Evolutionary conservation across 2,797 vertebrate genomes (phyloP), one percentile per base, ranked within the genome.

Genomic region (Austrolebias charrua): DNA sequence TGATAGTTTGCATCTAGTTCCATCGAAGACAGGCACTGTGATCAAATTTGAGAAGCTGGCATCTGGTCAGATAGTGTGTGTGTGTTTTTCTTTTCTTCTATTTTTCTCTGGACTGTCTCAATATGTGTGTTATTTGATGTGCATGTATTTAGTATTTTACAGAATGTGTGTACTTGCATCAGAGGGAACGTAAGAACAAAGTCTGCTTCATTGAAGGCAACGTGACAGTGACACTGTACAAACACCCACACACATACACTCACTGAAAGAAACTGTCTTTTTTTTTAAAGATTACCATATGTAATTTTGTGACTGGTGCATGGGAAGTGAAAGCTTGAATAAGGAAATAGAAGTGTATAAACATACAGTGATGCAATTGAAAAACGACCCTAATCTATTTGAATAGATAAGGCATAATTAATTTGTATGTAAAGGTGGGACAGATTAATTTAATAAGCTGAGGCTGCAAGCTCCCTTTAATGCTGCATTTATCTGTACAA

Each of bases 11-110:
- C 79, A 85, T 58, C 72, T 73, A 67, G 81, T 87, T 75, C 76
- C 80, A 79, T 68, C 24, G 72, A 88, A 88, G 81, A 84, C 83
- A 88, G 81, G 83, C 83, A 81, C 86, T 78, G 73, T 84, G 83
- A 86, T 90, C 84, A 81, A 88, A 85, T 81, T 85, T 85, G 65
- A 75, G 70, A 35, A 66, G 58, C 74, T 88, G 87, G 84, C 85
- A 66, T 67, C 62, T 46, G 6, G 63, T 81, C 72, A 81, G 54
- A 81, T 38, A 66, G 65, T 58, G 68, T 63, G 73, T 24, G 24
- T 24, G n/a, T 60, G 40, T 43, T 50, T 53, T 54, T 75, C n/a
- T n/a, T n/a, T n/a, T n/a, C n/a, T n/a, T n/a, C n/a, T n/a, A n/a
- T n/a, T 68, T 24, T 65, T 60, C 28, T 66, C 62, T 24, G 46